A percentile compares a stretch with the other conserved stretches of the same genome.
Evolutionary conservation across 2,113 vertebrate species (phyloP).

Genomic region (Caracal caracal): DNA sequence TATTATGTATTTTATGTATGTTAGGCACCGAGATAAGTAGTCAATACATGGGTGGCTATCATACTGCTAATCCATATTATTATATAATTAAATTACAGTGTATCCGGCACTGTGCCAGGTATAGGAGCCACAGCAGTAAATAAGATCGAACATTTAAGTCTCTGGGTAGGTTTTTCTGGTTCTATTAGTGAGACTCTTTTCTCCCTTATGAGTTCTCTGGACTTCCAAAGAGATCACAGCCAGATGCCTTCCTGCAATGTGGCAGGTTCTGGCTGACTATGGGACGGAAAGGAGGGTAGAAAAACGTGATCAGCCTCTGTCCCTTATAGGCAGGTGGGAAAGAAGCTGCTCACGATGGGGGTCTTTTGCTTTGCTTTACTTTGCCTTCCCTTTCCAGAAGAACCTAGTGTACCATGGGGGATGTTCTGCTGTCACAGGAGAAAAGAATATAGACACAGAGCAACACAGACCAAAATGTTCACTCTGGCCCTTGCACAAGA

Average conservation of each 20-base stretch:
- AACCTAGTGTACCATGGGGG: background rate
- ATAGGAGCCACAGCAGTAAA: background rate
- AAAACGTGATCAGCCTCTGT: background rate
- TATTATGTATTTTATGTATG: conserved; percentile 32
- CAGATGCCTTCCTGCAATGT: background rate
- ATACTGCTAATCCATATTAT: background rate
- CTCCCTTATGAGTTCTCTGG: conserved; percentile 1
- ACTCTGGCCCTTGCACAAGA: background rate
- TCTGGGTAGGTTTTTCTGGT: conserved; percentile 34
- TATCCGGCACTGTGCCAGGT: background rate
- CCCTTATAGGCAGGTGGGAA: background rate
- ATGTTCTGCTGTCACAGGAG: background rate
- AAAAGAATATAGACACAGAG: conserved; percentile 30
- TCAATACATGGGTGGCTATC: background rate
- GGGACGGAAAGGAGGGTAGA: background rate
- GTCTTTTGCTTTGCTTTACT: background rate
- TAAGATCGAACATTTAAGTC: background rate
- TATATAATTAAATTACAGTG: conserved; percentile 7
- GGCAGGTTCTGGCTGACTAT: background rate
- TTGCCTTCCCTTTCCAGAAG: background rate
- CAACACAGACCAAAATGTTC: background rate
- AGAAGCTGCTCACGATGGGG: background rate
- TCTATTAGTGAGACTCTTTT: background rate
- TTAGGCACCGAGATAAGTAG: conserved; percentile 4
- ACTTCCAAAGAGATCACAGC: background rate